Evolutionary conservation across 2,888 invertebrate genomes (phyloP), one percentile per base, ranked within the genome.

Genomic region (Drosophila tanythrix): DNA sequence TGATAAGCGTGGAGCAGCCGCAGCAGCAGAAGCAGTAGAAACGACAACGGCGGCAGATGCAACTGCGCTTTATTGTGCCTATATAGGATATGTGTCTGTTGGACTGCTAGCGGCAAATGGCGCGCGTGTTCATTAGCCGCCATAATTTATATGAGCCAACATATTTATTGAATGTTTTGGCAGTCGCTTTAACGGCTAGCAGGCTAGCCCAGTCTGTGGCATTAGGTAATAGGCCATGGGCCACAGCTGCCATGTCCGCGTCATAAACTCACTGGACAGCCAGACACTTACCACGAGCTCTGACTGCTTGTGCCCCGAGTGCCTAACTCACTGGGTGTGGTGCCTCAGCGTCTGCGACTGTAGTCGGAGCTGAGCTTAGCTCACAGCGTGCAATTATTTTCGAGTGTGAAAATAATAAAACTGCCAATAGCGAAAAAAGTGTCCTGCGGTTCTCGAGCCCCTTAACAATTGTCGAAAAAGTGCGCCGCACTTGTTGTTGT

Each of bases 351-450:
- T 86, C 85, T 85, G 62, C 67, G 8, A 38, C 46, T 25, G 15
- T 27, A 25, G 25, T 46, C 46, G 8, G 46, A 29, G 51, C 61
- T 60, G 60, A 43, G 81, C 80, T 90, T 76, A 84, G 88, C 88
- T 79, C 90, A 82, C 88, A 90, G 91, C 91, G 79, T 87, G 83
- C 91, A 90, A 89, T 89, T 91, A 90, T 91, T 82, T 90, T 83
- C 90, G 70, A 89, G 91, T 89, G 89, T 90, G 90, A 91, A 90
- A 87, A 91, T 90, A 76, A 89, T 90, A 91, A 90, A 90, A 90
- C 75, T 89, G 84, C 79, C 84, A 74, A 77, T 74, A 71, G 77
- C 75, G 58, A 74, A 81, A 79, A 88, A 81, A 85, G 90, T 92
- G 87, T 91, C 91, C 92, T 92, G 91, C 79, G 84, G 91, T 81